Percentiles rank a stretch among this genome's conserved stretches.
phyloP scores from a whole-genome alignment of 2,888 invertebrate species.

The Papilio demoleus region DNA sequence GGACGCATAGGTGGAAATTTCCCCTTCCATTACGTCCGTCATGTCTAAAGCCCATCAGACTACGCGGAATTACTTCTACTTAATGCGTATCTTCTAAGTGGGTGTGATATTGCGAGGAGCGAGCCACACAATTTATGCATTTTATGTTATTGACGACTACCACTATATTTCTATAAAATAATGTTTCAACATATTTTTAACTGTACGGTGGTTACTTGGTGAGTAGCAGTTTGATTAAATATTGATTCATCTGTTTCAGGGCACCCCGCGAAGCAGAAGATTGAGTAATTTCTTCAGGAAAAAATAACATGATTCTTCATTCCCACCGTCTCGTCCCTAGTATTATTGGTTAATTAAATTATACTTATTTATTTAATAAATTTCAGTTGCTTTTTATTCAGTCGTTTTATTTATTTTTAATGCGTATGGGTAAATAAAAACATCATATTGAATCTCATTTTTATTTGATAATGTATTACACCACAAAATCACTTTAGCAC shows the following conservation, averaged over 20 bases:
- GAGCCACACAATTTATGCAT: too few species aligned
- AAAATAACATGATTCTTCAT: slow-evolving; percentile 50
- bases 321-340: slow-evolving; percentile 31
- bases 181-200: too few species aligned
- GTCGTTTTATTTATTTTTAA: not conserved
- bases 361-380: slow-evolving; percentile 36
- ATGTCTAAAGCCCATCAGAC: too few species aligned
- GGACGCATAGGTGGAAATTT: too few species aligned
- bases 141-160: too few species aligned
- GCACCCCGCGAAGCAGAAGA: slow-evolving; percentile 77
- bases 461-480: slow-evolving; percentile 54
- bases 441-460: slow-evolving; percentile 13
- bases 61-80: too few species aligned
- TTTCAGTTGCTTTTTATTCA: slow-evolving; percentile 24
- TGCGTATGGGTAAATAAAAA: not conserved
- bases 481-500: slow-evolving; percentile 78
- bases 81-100: too few species aligned
- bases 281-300: slow-evolving; percentile 81
- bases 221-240: too few species aligned
- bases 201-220: too few species aligned
- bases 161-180: too few species aligned
- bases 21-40: too few species aligned
- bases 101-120: too few species aligned
- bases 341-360: slow-evolving; percentile 33
- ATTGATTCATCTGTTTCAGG: slow-evolving; percentile 63